Conservation (phyloP, 2,797 vertebrate species). For the Gobio occitaniae region DNA sequence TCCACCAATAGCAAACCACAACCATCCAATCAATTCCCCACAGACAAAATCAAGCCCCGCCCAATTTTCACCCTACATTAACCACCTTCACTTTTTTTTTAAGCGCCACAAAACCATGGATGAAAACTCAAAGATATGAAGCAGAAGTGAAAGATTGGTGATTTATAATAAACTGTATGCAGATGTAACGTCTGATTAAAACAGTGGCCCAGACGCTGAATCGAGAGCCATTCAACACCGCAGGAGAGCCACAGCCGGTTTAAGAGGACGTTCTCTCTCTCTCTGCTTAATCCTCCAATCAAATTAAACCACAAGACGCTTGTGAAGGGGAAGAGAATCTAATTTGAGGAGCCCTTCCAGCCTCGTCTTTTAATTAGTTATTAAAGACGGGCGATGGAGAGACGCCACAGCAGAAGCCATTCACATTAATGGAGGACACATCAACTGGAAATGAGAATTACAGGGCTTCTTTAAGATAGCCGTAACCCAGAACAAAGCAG, state of each 20-base stretch:
- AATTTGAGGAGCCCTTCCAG: conserved; percentile 53
- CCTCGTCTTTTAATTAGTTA: conserved; percentile 60
- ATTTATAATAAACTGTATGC: background rate
- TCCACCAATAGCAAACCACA: background rate
- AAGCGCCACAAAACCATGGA: no score
- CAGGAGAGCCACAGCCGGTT: conserved; percentile 23
- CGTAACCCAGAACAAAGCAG: conserved; percentile 64
- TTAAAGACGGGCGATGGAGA: conserved; percentile 43
- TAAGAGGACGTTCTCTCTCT: conserved; percentile 22
- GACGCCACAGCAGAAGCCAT: conserved; percentile 55
- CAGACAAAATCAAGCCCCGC: background rate
- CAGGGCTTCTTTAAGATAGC: conserved; percentile 50
- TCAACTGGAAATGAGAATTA: conserved; percentile 66
- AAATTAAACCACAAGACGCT: conserved; percentile 59
- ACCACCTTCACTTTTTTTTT: no score
- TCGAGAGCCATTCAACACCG: background rate
- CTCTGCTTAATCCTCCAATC: conserved; percentile 55
- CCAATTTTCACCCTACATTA: no score
- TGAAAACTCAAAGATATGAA: no score
- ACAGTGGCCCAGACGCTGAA: background rate
- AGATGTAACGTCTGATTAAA: background rate
- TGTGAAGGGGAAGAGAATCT: conserved; percentile 49
- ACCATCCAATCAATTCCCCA: background rate
- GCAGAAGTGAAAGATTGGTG: background rate
- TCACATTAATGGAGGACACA: conserved; percentile 61